These are phyloP conservation scores for Apotomis turbidana DNA, from an alignment of 2,888 invertebrate species.

Conservation along the genomic window DNA sequence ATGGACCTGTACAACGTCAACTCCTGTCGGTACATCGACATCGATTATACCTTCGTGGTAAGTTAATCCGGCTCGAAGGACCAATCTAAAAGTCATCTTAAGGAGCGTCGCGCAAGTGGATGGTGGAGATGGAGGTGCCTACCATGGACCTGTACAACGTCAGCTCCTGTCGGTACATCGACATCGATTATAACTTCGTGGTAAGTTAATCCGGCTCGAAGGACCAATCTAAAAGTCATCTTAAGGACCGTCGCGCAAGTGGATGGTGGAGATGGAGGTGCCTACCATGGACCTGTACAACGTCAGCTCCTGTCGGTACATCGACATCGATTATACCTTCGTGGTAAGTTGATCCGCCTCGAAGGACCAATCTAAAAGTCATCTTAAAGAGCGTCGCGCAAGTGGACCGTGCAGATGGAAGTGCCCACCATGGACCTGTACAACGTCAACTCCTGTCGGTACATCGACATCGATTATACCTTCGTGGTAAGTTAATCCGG, in stretches of 20 bases:
- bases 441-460: constrained; percentile 86
- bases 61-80: constrained; percentile 10
- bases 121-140: constrained; percentile 86
- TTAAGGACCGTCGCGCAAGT: constrained; percentile 68
- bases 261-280: constrained; percentile 86
- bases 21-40: constrained; percentile 87
- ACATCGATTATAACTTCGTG: constrained; percentile 86
- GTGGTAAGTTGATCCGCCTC: constrained; percentile 56
- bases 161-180: constrained; percentile 86
- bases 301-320: constrained; percentile 86
- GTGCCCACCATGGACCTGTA: constrained; percentile 88
- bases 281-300: constrained; percentile 89
- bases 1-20: constrained; percentile 87
- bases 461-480: constrained; percentile 87
- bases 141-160: constrained; percentile 88
- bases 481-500: constrained; percentile 67
- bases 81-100: too few relatives aligned
- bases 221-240: too few relatives aligned
- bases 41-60: constrained; percentile 85
- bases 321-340: constrained; percentile 87
- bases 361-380: too few relatives aligned
- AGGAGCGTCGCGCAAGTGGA: constrained; percentile 82
- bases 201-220: constrained; percentile 48
- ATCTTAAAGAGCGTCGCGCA: constrained; percentile 56
- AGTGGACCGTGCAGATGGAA: constrained; percentile 85